Percentiles rank a stretch among this genome's conserved stretches.
Evolutionary conservation across 92 coral and sea anemone species (phyloP).

Genomic region (Isaurus tuberculatus): DNA sequence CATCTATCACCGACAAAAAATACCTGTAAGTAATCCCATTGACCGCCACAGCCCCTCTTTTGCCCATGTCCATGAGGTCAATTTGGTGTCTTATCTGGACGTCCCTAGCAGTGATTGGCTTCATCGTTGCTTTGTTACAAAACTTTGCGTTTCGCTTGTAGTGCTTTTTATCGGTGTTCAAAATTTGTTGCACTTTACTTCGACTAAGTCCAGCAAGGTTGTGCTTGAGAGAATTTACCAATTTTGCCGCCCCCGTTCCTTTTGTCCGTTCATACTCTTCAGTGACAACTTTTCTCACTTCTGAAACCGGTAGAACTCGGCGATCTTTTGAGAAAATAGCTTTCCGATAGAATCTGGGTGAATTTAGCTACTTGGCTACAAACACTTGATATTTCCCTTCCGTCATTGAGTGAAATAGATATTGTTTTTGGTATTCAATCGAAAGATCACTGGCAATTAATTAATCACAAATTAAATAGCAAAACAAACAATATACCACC

Average conservation of each 20-base stretch:
- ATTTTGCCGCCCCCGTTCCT: constrained; percentile 36
- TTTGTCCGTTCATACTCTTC: constrained; percentile 2
- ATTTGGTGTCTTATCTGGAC: constrained; percentile 49
- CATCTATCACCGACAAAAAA: constrained; percentile 1
- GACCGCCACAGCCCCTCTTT: not conserved
- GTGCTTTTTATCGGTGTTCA: constrained; percentile 24
- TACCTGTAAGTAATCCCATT: not conserved
- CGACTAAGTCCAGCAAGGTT: not conserved
- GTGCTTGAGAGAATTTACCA: not conserved
- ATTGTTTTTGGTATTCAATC: no score
- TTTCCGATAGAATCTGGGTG: no score
- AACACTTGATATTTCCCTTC: no score
- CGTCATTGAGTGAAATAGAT: no score
- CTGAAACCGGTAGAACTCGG: not conserved
- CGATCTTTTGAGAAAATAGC: no score
- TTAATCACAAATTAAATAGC: no score
- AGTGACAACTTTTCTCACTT: not conserved
- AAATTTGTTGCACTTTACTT: constrained; percentile 18
- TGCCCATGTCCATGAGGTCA: constrained; percentile 41
- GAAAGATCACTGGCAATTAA: no score
- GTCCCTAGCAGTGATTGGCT: constrained; percentile 51
- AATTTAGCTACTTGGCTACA: no score
- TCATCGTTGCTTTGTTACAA: constrained; percentile 39
- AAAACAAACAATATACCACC: no score
- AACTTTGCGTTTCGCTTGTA: constrained; percentile 22